Percentiles rank a stretch among this genome's conserved stretches.
These are phyloP conservation scores for Hoplostethus atlanticus DNA, from an alignment of 2,797 vertebrate species.

Conservation along the genomic window DNA sequence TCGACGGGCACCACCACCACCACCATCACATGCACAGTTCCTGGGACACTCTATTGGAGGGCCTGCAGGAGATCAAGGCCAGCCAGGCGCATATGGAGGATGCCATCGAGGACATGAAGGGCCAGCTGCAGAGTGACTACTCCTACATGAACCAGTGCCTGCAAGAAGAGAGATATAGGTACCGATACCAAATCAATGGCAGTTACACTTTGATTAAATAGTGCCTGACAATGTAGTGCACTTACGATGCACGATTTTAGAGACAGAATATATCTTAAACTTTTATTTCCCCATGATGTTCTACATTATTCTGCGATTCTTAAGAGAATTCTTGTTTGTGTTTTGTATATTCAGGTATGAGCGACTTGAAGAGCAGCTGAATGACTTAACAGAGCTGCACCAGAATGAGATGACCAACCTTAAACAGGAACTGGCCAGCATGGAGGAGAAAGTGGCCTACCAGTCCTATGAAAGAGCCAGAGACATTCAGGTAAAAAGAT, in stretches of 20 bases:
- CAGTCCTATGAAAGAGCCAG: constrained; percentile 97
- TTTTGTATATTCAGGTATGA: constrained; percentile 87
- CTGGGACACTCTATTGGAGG: constrained; percentile 93
- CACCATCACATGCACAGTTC: constrained; percentile 88
- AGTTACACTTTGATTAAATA: constrained; percentile 5
- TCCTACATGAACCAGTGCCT: constrained; percentile 98
- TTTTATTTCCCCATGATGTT: background rate
- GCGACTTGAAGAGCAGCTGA: constrained; percentile 96
- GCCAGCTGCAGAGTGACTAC: constrained; percentile 95
- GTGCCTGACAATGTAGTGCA: no score
- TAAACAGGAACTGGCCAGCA: constrained; percentile 98
- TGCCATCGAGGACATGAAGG: constrained; percentile 96
- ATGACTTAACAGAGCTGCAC: constrained; percentile 96
- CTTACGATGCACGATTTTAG: background rate
- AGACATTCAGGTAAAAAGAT: constrained; percentile 90
- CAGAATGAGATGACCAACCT: constrained; percentile 99
- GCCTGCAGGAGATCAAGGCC: constrained; percentile 95
- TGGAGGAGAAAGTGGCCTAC: constrained; percentile 99
- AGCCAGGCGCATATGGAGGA: constrained; percentile 96
- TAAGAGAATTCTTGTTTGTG: constrained; percentile 2
- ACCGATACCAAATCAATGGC: constrained; percentile 2
- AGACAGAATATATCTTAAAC: background rate
- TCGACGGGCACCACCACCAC: constrained; percentile 91
- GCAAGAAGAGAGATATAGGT: constrained; percentile 98
- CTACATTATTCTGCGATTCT: background rate